Evolutionary conservation across 2,113 vertebrate species (phyloP), one percentile per base, ranked within the genome.

Genomic region (Eptesicus fuscus): DNA sequence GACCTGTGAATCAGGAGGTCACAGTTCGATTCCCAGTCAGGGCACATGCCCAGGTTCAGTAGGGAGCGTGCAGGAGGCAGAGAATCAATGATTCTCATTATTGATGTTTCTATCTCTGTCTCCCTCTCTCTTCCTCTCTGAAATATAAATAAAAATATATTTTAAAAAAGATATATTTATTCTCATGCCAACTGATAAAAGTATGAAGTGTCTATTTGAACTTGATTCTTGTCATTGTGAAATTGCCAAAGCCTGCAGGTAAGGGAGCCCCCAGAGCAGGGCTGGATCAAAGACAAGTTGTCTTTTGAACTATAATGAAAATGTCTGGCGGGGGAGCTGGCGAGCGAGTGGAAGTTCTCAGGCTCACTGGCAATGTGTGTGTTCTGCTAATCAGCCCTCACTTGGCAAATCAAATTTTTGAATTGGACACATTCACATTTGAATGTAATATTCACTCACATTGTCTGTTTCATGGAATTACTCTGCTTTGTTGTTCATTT

Each of bases 401-500:
- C 23, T 32, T 76, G 78, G 49, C 44, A 76, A 88, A 88, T 65
- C 49, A 56, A 10, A 89, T 32, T 79, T 88, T 71, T 76, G 9
- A 83, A 47, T 65, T 73, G 42, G 8, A 53, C 51, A 67, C 32
- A n/a, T n/a, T 67, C 63, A n/a, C 63, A 92, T 63, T 88, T 42
- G 92, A 91, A 94, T 82, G 63, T 14, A 61, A 61, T 93, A 51
- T 90, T 78, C 8, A 83, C 76, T 88, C 76, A 51, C 90, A 91
- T 91, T 93, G 22, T 96, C 90, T 83, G 91, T 92, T 86, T 96
- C 84, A 90, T 83, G 28, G 70, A 95, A n/a, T 56, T 20, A 1
- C 6, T 67, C 9, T 77, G 71, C 47, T 78, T 88, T 40, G 0
- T 84, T 98, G 78, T 69, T 91, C 49, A 70, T 92, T 97, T 94